Evolutionary conservation across 2,888 invertebrate genomes (phyloP), one percentile per base, ranked within the genome.

Genomic region (Pristionchus japonicus): DNA sequence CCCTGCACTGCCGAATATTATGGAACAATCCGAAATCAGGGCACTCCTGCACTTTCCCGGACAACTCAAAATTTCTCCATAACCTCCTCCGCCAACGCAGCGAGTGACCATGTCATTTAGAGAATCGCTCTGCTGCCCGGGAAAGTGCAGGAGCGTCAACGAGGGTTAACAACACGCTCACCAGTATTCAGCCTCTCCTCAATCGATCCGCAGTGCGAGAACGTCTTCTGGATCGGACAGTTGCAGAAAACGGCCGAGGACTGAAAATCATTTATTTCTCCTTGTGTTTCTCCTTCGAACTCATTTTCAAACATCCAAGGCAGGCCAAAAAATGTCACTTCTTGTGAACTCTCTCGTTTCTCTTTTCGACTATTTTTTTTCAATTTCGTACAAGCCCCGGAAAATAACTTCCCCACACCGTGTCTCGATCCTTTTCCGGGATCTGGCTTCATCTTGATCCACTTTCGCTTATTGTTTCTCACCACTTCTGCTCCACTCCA

Each of bases 161-260:
- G n/a, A n/a, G n/a, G n/a, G n/a, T n/a, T n/a, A n/a, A n/a, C n/a
- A n/a, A n/a, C n/a, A n/a, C n/a, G n/a, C 40, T 40, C 23, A 87
- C 87, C 87, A 15, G 87, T 87, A 61, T 87, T 87, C 43, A 87
- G 80, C 27, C 80, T 13, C n/a, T 74, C 57, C 34, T 87, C 87
- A 9, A 87, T 80, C 13, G 77, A 40, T 15, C 15, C 27, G 31
- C 87, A 87, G n/a, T 77, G 77, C 9, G n/a, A 17, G 61, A 87
- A 87, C 0, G 67, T 77, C 61, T 80, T 77, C 61, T 87, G 87
- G 31, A 87, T 61, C 27, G 87, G 87, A 40, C 87, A 87, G n/a
- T 87, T 80, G 80, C 87, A 87, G 80, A 64, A 80, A 20, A 87
- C 87, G 0, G 87, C 87, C 4, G 57, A 64, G 13, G 77, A 31